Conservation (phyloP, 2,113 vertebrate genomes). For the Mobula birostris region DNA sequence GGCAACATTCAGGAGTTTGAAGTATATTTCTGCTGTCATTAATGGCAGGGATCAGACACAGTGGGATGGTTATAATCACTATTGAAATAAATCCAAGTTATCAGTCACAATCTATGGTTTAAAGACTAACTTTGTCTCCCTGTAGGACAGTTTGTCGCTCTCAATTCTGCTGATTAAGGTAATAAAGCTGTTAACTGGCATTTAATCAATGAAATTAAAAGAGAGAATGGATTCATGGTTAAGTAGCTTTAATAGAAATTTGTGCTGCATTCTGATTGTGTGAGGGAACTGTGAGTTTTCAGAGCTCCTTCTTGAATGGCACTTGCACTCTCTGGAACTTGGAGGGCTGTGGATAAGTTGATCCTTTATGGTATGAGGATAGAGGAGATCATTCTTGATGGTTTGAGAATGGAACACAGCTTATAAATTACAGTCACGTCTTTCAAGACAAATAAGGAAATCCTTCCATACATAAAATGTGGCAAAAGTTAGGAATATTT, state of each 20-base stretch:
- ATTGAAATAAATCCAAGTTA: not conserved
- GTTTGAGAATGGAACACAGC: too few species aligned
- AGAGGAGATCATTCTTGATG: too few species aligned
- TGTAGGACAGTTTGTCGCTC: not conserved
- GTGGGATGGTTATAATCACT: not conserved
- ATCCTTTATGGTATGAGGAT: too few species aligned
- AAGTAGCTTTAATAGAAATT: not conserved
- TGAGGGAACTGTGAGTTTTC: not conserved
- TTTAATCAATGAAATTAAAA: not conserved
- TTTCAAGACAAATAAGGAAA: too few species aligned
- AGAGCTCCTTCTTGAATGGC: not conserved
- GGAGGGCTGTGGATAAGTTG: too few species aligned
- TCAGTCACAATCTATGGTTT: not conserved
- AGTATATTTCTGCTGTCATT: not conserved
- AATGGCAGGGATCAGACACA: not conserved
- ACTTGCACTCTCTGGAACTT: too few species aligned
- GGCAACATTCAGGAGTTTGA: not conserved
- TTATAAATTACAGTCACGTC: too few species aligned
- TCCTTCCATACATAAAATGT: too few species aligned
- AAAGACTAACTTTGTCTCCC: not conserved
- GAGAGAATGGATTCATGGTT: not conserved
- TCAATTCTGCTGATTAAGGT: not conserved
- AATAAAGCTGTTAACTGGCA: not conserved
- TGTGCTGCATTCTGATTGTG: not conserved
- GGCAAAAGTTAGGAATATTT: too few species aligned